phyloP scores from a whole-genome alignment of 2,113 vertebrate genomes.

The Myrmecophaga tridactyla region DNA sequence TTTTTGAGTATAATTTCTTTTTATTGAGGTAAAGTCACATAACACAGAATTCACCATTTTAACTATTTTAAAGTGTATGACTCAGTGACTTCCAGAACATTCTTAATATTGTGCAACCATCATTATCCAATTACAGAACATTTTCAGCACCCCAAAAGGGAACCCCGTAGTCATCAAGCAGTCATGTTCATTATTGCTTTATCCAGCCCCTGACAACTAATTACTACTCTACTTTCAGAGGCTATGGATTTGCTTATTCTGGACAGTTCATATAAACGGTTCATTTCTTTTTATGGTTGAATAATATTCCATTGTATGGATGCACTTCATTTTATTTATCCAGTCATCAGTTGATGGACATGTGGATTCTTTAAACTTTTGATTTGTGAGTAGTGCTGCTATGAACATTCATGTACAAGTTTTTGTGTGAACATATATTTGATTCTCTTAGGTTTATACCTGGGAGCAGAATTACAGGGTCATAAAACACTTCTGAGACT shows the following conservation, averaged over 20 bases:
- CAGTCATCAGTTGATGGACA: neutral
- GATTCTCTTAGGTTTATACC: neutral
- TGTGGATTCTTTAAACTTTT: neutral
- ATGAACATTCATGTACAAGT: neutral
- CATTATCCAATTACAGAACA: too few relatives aligned
- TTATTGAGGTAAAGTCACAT: rapidly evolving
- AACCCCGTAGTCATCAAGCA: too few relatives aligned
- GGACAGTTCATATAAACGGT: too few relatives aligned
- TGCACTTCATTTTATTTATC: neutral
- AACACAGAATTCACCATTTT: too few relatives aligned
- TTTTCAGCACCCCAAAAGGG: too few relatives aligned
- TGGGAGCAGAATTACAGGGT: neutral
- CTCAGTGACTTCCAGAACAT: too few relatives aligned
- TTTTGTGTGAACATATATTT: neutral
- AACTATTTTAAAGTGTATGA: too few relatives aligned
- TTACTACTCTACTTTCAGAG: too few relatives aligned
- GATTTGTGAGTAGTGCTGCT: neutral
- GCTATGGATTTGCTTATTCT: too few relatives aligned
- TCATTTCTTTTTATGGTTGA: neutral
- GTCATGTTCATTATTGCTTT: too few relatives aligned
- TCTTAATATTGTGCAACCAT: too few relatives aligned
- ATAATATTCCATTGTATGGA: neutral
- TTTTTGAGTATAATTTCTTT: neutral
- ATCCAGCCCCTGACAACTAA: too few relatives aligned
- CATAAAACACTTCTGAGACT: neutral